These are phyloP conservation scores for Trogon surrucura DNA, from an alignment of 2,113 vertebrate species.

Conservation along the genomic window DNA sequence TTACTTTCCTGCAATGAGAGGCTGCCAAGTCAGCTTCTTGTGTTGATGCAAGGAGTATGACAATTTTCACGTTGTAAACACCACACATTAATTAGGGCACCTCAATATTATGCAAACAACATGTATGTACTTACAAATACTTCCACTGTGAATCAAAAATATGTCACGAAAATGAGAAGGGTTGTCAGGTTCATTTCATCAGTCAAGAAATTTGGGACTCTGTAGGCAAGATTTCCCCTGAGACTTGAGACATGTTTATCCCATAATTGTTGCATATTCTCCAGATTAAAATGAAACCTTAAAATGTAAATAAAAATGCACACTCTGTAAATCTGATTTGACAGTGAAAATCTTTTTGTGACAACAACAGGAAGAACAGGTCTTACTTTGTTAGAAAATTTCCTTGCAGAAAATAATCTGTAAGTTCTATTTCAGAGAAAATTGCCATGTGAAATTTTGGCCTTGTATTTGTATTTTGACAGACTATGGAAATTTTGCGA, in stretches of 20 bases:
- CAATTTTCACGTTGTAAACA: slow-evolving; percentile 60
- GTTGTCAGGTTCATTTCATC: neutral
- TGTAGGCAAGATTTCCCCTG: neutral
- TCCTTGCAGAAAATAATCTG: neutral
- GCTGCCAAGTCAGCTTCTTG: slow-evolving; percentile 21
- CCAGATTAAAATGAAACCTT: slow-evolving; percentile 23
- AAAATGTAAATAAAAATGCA: slow-evolving; percentile 23
- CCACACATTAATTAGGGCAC: slow-evolving; percentile 23
- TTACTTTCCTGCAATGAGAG: neutral
- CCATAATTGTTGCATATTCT: neutral
- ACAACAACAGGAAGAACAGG: neutral
- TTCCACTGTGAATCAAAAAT: slow-evolving; percentile 27
- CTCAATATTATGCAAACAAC: slow-evolving; percentile 59
- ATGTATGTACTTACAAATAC: slow-evolving; percentile 3
- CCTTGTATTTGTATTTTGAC: neutral
- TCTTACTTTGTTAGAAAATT: neutral
- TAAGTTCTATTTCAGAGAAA: neutral
- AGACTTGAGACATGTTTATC: neutral
- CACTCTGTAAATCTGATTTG: slow-evolving; percentile 4
- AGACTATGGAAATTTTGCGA: neutral
- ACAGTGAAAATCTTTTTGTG: neutral
- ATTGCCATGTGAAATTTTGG: neutral
- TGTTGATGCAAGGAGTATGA: slow-evolving; percentile 26
- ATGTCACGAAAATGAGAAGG: neutral
- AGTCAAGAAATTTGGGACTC: slow-evolving; percentile 1